phyloP scores from a whole-genome alignment of 2,113 vertebrate species.

The Hassar affinis region DNA sequence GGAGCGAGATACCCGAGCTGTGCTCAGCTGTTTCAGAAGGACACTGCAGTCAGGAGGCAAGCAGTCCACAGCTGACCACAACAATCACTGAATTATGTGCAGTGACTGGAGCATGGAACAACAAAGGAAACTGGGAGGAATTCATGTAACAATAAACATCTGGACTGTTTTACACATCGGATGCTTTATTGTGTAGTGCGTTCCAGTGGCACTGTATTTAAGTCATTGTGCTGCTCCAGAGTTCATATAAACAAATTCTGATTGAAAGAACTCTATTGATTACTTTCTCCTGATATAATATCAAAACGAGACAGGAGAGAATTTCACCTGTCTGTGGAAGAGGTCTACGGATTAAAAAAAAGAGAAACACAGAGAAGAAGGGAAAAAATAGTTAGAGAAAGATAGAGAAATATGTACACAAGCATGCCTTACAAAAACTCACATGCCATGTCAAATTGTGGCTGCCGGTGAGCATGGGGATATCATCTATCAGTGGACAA shows the following conservation, averaged over 20 bases:
- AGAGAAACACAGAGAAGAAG: slow-evolving; percentile 40
- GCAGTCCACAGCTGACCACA: slow-evolving; percentile 7
- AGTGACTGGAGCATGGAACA: not conserved
- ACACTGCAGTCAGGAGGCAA: not conserved
- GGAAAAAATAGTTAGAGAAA: slow-evolving; percentile 43
- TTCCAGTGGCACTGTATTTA: not conserved
- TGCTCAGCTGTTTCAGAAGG: slow-evolving; percentile 35
- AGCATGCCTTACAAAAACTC: slow-evolving; percentile 84
- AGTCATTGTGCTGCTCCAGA: slow-evolving; percentile 18
- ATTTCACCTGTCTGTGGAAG: slow-evolving; percentile 55
- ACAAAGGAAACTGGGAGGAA: not conserved
- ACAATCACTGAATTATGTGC: slow-evolving; percentile 6
- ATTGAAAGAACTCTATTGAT: slow-evolving; percentile 55
- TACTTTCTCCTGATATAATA: slow-evolving; percentile 63
- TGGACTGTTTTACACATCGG: not conserved
- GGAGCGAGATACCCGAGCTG: slow-evolving; percentile 20
- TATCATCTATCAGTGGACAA: slow-evolving; percentile 99
- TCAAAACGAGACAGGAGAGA: slow-evolving; percentile 47
- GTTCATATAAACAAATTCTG: slow-evolving; percentile 60
- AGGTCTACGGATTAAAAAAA: slow-evolving; percentile 58
- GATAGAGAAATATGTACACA: slow-evolving; percentile 76
- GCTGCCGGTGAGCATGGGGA: slow-evolving; percentile 71
- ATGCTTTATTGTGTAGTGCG: not conserved
- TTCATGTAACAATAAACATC: not conserved
- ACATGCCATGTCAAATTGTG: slow-evolving; percentile 86